Evolutionary conservation across 2,888 invertebrate genomes (phyloP), one percentile per base, ranked within the genome.

Genomic region (Stenodera caucasica): DNA sequence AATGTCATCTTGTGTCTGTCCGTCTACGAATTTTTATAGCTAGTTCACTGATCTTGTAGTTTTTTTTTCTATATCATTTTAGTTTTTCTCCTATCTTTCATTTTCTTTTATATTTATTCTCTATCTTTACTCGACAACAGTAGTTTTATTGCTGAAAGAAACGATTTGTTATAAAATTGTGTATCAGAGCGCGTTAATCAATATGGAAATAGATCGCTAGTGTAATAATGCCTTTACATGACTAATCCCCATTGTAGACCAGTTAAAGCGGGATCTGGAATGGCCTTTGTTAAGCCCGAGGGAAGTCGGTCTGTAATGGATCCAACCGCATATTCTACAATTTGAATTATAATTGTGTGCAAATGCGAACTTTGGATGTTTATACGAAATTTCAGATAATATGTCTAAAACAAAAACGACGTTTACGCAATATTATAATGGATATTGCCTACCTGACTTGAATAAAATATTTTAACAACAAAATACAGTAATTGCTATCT

Each of bases 261-360:
- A 68, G 67, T 71, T 70, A 67, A 71, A 73, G 66, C 71, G 70
- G 69, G 71, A 68, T 69, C 72, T 68, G 69, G 67, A 72, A 71
- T 70, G 70, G 71, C 71, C 72, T 72, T 72, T 70, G 72, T 69
- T 72, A 70, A 72, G 70, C 72, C 70, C 68, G 63, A 64, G 69
- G 70, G 71, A 71, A 71, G 71, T 67, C 69, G 68, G 62, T 49
- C 58, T 67, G 71, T 71, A 73, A 72, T 72, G 70, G 71, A 73
- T 70, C 69, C 70, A 66, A 70, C 72, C 70, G 67, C 70, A 71
- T 72, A 72, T 72, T 70, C 72, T 69, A 66, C 70, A 70, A 71
- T 73, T 73, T 71, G 69, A 73, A 73, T 73, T 69, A 73, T 71
- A 73, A 73, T 71, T 72, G 72, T 73, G 71, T 72, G 70, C 66